Percentiles rank a stretch among this genome's conserved stretches.
Conservation (phyloP, 2,113 vertebrate genomes). For the Lophura nycthemera region DNA sequence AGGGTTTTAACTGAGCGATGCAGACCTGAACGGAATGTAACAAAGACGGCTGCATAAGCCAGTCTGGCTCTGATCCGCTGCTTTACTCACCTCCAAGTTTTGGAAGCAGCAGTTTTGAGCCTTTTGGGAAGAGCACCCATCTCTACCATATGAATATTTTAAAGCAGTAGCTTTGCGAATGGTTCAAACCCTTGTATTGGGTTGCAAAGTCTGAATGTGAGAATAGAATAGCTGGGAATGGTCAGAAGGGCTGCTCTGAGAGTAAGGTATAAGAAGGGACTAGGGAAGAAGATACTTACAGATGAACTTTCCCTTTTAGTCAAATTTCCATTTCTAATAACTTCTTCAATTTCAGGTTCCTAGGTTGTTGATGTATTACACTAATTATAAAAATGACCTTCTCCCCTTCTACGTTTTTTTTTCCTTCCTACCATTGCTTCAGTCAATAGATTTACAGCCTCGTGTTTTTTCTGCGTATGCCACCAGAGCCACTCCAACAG, state of each 20-base stretch:
- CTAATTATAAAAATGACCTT: slow-evolving; percentile 53
- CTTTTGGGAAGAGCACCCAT: slow-evolving; percentile 21
- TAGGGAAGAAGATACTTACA: slow-evolving; percentile 20
- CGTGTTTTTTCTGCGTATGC: slow-evolving; percentile 33
- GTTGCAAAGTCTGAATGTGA: slow-evolving; percentile 19
- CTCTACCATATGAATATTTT: slow-evolving; percentile 58
- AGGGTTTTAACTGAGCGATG: not conserved
- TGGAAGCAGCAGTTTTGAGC: not conserved
- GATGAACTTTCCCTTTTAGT: slow-evolving; percentile 58
- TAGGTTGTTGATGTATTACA: slow-evolving; percentile 41
- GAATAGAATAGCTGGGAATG: not conserved
- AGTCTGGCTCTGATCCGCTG: not conserved
- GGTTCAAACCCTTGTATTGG: not conserved
- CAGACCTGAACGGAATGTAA: not conserved
- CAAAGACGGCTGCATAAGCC: not conserved
- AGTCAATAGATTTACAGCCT: slow-evolving; percentile 21
- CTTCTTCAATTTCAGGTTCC: slow-evolving; percentile 46
- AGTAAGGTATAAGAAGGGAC: slow-evolving; percentile 4
- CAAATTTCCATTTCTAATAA: slow-evolving; percentile 66
- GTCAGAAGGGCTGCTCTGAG: not conserved
- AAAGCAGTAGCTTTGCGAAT: slow-evolving; percentile 22
- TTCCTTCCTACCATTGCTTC: slow-evolving; percentile 1
- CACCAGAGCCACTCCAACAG: slow-evolving; percentile 45
- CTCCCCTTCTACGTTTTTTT: slow-evolving; percentile 9
- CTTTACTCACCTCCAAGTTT: not conserved